Base-by-base conservation (phyloP, 1,140 invertebrate genomes). In the Drosophila insularis region DNA sequence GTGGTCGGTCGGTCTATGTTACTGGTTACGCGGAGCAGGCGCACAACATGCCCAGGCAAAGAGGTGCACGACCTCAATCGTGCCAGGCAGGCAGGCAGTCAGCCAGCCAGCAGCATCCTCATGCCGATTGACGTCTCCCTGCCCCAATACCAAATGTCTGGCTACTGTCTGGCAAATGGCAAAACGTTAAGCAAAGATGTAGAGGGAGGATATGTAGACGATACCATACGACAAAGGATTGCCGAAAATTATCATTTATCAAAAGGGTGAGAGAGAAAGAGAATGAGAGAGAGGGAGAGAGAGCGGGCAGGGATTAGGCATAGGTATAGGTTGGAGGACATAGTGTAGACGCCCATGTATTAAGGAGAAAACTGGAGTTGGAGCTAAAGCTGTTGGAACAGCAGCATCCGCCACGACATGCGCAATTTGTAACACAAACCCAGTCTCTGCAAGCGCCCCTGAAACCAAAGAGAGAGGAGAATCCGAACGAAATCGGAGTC, bases 381-480 rank as follows among this genome's bases (percentile, higher is more conserved):
- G 40, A 21, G 17, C 32, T 31, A 13, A 37, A 43, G 21, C 35
- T 55, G 21, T 21, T 21, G 75, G 70, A 63, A 71, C 74, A 79
- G 77, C 71, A 82, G 68, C 62, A 74, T 50, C 43, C 67, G 63
- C 67, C 81, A 84, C 90, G 90, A 86, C 90, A 91, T 91, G 90
- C 90, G 90, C 90, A 91, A 91, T 91, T 91, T 91, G 90, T 91
- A 91, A 91, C 90, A 91, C 86, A 91, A 86, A 91, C 90, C 90
- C 90, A 91, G 90, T 90, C 90, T 91, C 90, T 91, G 82, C 65
- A 65, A 67, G 80, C 84, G 77, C 84, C 84, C 84, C 71, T 66
- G 82, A 89, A 82, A 78, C 70, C 74, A 78, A 50, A 69, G 73
- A 80, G 58, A 69, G 73, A 31, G 60, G 53, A n/a, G 19, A 43